Evolutionary conservation across 2,113 vertebrate genomes (phyloP).

Genomic region (Apistogramma diplotaenia): DNA sequence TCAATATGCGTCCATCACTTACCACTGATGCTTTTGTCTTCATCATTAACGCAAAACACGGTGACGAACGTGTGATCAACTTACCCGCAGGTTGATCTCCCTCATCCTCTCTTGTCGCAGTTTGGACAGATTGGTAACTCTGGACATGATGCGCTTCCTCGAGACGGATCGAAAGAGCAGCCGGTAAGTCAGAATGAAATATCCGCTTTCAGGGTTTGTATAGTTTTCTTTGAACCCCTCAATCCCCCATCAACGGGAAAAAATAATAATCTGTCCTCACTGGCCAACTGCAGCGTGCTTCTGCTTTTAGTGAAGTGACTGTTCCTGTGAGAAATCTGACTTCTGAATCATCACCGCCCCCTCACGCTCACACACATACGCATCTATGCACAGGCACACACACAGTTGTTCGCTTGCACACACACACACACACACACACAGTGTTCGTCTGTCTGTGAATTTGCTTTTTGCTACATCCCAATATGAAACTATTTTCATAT

Average conservation of each 20-base stretch:
- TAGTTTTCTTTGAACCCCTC: background rate
- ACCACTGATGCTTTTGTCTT: background rate
- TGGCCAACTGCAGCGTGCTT: conserved; percentile 47
- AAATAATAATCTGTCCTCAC: conserved; percentile 8
- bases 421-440: background rate
- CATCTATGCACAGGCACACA: background rate
- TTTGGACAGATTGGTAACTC: conserved; percentile 57
- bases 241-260: background rate
- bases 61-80: background rate
- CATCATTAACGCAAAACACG: background rate
- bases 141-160: conserved; percentile 40
- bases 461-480: background rate
- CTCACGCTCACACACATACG: conserved; percentile 2
- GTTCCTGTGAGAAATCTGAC: conserved; percentile 69
- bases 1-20: background rate
- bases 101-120: conserved; percentile 59
- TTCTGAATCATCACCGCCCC: conserved; percentile 68
- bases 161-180: background rate
- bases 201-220: background rate
- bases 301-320: conserved; percentile 63
- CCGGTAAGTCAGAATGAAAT: background rate
- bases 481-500: background rate
- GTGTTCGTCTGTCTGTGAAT: background rate
- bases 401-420: background rate
- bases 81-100: conserved; percentile 64